Base-by-base conservation (phyloP, 2,113 vertebrate genomes). In the Chaenocephalus aceratus region DNA sequence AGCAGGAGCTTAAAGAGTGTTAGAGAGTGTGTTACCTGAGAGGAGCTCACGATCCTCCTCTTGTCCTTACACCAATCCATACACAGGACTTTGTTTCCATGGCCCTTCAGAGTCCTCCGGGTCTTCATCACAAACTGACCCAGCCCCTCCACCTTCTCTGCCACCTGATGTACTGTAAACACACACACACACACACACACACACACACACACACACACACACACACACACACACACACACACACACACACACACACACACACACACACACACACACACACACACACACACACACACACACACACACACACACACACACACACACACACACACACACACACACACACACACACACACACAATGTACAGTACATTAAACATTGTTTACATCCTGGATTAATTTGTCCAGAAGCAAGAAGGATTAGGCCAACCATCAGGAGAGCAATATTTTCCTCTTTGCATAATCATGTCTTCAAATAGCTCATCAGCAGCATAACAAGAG, bases 1-100 rank as follows among this genome's bases (percentile, higher is more conserved):
- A 13, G 48, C n/a, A 44, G 26, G 2, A 11, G 54, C 13, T 34
- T 6, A 6, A 26, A 46, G 56, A 41, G 36, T 41, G 36, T 12
- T 14, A 48, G 12, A 61, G 34, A 10, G 34, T 56, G 0, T 48
- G 74, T 26, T 94, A 99, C 98, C 98, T 99, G 98, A 13, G 98
- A 99, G 5, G 98, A 99, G 94, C 98, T 99, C 93, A 99, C 98
- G 7, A 99, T 96, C 78, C 98, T 96, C 83, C 98, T 95, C 92
- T 98, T 99, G 90, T 99, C 98, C 86, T 97, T 97, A 87, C 98
- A 99, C 98, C 98, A 99, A 90, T 99, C 98, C 98, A 99, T 99
- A 67, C 98, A 99, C 79, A 99, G 96, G 44, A 99, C 98, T 94
- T 99, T 99, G 91, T 99, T 99, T 1, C 98, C 98, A 0, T 99